phyloP scores from a whole-genome alignment of 2,113 vertebrate species.

The Thalassarche chlororhynchos region DNA sequence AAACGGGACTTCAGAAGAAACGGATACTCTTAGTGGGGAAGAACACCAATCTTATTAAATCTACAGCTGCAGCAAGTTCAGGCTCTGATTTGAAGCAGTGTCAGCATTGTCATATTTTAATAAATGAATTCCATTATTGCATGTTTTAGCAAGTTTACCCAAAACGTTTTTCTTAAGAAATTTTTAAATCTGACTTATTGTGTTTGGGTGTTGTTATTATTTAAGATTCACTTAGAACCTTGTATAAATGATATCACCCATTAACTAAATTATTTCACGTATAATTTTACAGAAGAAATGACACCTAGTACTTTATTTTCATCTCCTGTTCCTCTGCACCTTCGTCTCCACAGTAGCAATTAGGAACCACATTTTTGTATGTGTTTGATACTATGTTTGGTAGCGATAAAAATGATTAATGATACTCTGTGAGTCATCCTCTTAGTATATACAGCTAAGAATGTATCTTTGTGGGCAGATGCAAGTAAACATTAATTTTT shows the following conservation, averaged over 20 bases:
- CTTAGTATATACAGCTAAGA: background rate
- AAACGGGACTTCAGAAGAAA: background rate
- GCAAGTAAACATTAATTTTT: conserved; percentile 15
- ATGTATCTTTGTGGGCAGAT: background rate
- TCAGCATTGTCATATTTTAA: background rate
- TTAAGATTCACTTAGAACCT: background rate
- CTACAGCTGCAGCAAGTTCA: background rate
- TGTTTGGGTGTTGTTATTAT: background rate
- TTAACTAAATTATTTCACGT: background rate
- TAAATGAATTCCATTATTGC: background rate
- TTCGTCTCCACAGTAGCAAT: conserved; percentile 42
- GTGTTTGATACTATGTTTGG: conserved; percentile 13
- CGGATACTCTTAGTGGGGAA: background rate
- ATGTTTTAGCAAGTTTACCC: background rate
- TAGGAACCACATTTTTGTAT: conserved; percentile 8
- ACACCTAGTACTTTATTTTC: conserved; percentile 25
- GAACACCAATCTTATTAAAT: background rate
- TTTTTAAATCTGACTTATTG: background rate
- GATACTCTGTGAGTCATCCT: background rate
- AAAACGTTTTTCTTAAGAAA: background rate
- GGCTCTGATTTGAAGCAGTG: background rate
- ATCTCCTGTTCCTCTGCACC: background rate
- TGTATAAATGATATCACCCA: background rate
- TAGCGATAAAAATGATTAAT: conserved; percentile 39
- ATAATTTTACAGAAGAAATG: conserved; percentile 6